Conservation (phyloP, 2,113 vertebrate genomes). For the Strix uralensis region DNA sequence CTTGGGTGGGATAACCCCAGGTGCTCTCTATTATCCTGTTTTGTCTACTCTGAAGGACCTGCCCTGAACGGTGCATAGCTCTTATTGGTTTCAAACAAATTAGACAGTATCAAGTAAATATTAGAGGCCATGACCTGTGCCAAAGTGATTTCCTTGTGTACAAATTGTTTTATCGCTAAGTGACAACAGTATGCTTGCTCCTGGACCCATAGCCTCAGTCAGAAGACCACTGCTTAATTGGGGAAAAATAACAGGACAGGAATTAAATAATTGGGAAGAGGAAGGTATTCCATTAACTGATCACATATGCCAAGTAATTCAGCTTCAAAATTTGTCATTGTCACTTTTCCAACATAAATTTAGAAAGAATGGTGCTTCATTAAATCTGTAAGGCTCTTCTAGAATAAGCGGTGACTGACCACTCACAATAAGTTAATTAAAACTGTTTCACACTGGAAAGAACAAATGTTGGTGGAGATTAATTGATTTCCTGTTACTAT, state of each 20-base stretch:
- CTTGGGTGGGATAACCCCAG: too few species aligned
- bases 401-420: background rate
- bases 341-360: background rate
- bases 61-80: background rate
- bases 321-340: background rate
- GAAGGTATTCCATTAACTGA: background rate
- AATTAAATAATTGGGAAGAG: background rate
- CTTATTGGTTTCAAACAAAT: background rate
- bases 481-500: slow-evolving; percentile 46
- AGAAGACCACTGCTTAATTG: background rate
- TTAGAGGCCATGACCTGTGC: too few species aligned
- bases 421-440: slow-evolving; percentile 23
- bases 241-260: background rate
- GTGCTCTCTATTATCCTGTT: accelerated
- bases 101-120: too few species aligned
- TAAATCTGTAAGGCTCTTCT: background rate
- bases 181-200: background rate
- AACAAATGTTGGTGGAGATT: slow-evolving; percentile 28
- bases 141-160: background rate
- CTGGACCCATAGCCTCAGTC: background rate
- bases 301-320: background rate
- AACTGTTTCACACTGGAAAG: slow-evolving; percentile 3
- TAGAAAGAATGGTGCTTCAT: background rate
- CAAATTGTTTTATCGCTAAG: background rate
- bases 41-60: background rate